A percentile compares a stretch with the other conserved stretches of the same genome.
Conservation (phyloP, 2,113 vertebrate genomes). For the Cynopterus brachyotis region DNA sequence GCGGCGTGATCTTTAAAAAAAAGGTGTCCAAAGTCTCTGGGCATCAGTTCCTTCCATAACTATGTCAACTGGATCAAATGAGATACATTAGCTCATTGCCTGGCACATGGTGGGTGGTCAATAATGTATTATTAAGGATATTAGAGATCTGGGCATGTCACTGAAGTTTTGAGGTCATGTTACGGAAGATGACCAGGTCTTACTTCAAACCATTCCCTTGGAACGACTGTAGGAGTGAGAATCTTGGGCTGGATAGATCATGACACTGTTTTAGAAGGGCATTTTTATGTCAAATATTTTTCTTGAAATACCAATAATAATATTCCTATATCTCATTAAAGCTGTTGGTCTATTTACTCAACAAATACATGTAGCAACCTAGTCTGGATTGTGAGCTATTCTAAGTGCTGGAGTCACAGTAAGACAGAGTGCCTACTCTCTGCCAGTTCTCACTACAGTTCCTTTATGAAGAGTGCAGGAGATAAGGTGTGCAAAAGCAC, state of each 20-base stretch:
- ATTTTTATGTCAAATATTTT: slow-evolving; percentile 38
- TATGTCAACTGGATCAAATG: not conserved
- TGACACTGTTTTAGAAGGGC: not conserved
- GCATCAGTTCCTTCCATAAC: not conserved
- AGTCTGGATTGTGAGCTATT: not conserved
- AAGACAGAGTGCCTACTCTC: not conserved
- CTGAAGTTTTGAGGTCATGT: not conserved
- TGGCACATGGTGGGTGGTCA: not conserved
- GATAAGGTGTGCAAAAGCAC: not conserved
- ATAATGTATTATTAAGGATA: not conserved
- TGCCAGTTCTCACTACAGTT: not conserved
- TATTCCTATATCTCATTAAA: not conserved
- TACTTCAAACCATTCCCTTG: not conserved
- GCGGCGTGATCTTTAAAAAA: not conserved
- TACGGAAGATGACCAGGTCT: not conserved
- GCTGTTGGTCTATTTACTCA: not conserved
- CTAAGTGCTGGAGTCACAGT: not conserved
- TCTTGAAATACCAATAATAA: not conserved
- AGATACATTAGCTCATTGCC: not conserved
- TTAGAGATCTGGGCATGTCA: not conserved
- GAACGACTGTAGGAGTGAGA: not conserved
- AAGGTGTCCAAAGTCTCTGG: not conserved
- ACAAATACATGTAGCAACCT: not conserved
- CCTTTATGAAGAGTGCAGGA: not conserved
- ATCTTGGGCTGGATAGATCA: not conserved